Percentiles rank a stretch among this genome's conserved stretches.
Evolutionary conservation across 2,113 vertebrate species (phyloP).

Genomic region (Octodon degus): DNA sequence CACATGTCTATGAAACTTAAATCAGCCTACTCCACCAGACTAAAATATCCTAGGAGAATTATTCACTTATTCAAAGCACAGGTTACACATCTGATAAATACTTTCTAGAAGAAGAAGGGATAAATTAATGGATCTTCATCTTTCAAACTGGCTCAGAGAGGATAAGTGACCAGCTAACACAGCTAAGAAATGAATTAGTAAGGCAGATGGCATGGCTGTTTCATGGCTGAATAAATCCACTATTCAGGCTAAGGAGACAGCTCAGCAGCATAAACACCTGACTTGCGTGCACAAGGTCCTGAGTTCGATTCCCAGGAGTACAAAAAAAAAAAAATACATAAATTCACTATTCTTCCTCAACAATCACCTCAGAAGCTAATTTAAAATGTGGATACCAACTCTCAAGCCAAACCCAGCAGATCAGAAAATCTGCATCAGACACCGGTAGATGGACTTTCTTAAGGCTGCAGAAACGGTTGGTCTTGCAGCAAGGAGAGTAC

Average conservation of each 20-base stretch:
- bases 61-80: conserved; percentile 68
- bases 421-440: background rate
- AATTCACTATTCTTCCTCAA: background rate
- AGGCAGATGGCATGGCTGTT: background rate
- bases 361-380: background rate
- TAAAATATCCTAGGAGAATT: conserved; percentile 55
- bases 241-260: no score
- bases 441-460: background rate
- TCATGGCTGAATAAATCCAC: background rate
- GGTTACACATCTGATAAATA: conserved; percentile 50
- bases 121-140: conserved; percentile 45
- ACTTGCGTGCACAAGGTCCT: no score
- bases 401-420: background rate
- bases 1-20: conserved; percentile 50
- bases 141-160: conserved; percentile 56
- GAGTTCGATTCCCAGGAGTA: no score
- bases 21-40: background rate
- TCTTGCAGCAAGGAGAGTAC: background rate
- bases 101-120: conserved; percentile 63
- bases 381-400: background rate
- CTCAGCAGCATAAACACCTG: no score
- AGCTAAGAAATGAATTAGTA: conserved; percentile 47
- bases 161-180: conserved; percentile 36
- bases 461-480: background rate
- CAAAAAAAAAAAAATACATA: background rate